Evolutionary conservation across 2,113 vertebrate species (phyloP).

Genomic region (Salvelinus sp.): DNA sequence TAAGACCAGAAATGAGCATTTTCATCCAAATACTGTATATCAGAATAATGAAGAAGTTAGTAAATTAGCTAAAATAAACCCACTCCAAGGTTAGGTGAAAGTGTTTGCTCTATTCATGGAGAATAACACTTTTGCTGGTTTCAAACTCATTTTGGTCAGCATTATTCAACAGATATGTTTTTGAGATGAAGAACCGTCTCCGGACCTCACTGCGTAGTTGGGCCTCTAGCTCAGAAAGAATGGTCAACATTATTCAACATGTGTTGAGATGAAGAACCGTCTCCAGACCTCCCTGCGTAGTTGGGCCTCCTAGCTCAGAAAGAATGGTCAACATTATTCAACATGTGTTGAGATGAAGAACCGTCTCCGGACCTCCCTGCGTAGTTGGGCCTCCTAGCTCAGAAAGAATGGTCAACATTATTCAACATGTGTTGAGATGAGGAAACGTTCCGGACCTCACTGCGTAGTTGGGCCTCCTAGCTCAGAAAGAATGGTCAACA

Average conservation of each 20-base stretch:
- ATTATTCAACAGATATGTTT: constrained; percentile 11
- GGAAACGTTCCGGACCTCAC: constrained; percentile 39
- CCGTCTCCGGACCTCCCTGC: constrained; percentile 42
- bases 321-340: constrained; percentile 32
- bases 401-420: constrained; percentile 58
- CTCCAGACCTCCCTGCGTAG: constrained; percentile 46
- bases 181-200: constrained; percentile 28
- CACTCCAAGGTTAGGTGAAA: neutral
- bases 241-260: too few species aligned
- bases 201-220: constrained; percentile 48
- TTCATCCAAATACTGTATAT: constrained; percentile 4
- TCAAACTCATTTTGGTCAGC: neutral
- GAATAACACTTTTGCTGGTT: neutral
- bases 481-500: constrained; percentile 57
- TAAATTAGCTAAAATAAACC: neutral
- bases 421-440: constrained; percentile 25
- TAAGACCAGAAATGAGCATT: constrained; percentile 8
- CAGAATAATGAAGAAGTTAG: constrained; percentile 6
- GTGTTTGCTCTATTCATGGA: neutral
- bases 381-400: constrained; percentile 41
- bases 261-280: constrained; percentile 29
- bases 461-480: constrained; percentile 43
- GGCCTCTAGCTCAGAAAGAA: constrained; percentile 62
- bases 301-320: constrained; percentile 54
- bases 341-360: constrained; percentile 26